Conservation (phyloP, 2,888 invertebrate species). For the Dendrolimus houi region DNA sequence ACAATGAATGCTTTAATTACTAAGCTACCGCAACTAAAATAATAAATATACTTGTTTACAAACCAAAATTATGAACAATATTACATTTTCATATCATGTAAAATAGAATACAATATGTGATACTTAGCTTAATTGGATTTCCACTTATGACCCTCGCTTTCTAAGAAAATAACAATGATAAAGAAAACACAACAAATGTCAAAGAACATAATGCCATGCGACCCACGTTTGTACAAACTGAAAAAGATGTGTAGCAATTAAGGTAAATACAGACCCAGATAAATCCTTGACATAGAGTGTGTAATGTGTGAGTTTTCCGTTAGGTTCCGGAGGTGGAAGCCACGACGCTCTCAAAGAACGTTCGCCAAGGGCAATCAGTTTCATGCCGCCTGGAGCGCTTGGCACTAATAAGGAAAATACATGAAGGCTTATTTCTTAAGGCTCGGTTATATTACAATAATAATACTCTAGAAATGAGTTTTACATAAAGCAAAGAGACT, state of each 20-base stretch:
- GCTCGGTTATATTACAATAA: neutral
- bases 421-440: neutral
- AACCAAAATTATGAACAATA: too few species aligned
- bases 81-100: too few species aligned
- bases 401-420: conserved; percentile 77
- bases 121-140: neutral
- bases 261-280: conserved; percentile 65
- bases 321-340: conserved; percentile 87
- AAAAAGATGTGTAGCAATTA: neutral
- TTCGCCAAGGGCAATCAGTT: conserved; percentile 87
- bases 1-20: too few species aligned
- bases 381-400: conserved; percentile 89
- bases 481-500: too few species aligned
- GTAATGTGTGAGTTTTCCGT: conserved; percentile 89
- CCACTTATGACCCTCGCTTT: too few species aligned
- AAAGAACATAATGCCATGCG: neutral
- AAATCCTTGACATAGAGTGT: conserved; percentile 85
- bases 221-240: neutral
- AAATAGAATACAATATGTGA: too few species aligned
- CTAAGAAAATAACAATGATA: too few species aligned
- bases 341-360: conserved; percentile 90
- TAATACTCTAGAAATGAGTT: neutral
- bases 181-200: too few species aligned
- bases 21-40: too few species aligned
- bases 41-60: too few species aligned